Evolutionary conservation across 1,140 invertebrate species (phyloP).

Genomic region (Mercenaria mercenaria): DNA sequence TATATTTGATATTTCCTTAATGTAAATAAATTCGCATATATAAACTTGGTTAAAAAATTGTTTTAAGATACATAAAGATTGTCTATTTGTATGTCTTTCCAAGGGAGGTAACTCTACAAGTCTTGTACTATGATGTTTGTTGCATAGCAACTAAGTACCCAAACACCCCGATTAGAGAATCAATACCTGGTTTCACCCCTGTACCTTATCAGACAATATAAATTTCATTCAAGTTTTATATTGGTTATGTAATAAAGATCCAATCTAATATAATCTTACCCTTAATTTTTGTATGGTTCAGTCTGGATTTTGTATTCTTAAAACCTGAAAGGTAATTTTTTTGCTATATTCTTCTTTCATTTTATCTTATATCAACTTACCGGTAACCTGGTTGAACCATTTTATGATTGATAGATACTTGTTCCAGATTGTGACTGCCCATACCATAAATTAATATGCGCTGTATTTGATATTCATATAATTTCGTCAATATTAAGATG

Average conservation of each 20-base stretch:
- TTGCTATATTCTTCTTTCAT: background rate
- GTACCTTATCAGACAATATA: background rate
- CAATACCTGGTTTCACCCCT: background rate
- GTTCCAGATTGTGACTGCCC: background rate
- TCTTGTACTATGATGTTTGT: background rate
- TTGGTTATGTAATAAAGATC: background rate
- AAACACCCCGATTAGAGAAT: background rate
- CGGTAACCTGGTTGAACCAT: too few species aligned
- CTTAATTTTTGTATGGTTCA: background rate
- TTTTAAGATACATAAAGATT: background rate
- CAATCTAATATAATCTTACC: background rate
- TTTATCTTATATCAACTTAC: too few species aligned
- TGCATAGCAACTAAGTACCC: slow-evolving; percentile 12
- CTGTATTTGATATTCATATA: background rate
- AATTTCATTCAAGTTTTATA: background rate
- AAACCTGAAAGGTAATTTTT: background rate
- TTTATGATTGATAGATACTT: background rate
- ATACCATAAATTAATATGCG: background rate
- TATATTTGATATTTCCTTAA: too few species aligned
- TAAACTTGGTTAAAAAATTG: background rate
- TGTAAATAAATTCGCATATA: background rate
- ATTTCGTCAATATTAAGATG: background rate
- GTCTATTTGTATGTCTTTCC: background rate
- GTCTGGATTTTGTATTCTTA: background rate
- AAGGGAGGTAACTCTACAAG: background rate